A percentile compares a stretch with the other conserved stretches of the same genome.
phyloP scores from a whole-genome alignment of 2,113 vertebrate genomes.

The Tenebrosternarchus preto region DNA sequence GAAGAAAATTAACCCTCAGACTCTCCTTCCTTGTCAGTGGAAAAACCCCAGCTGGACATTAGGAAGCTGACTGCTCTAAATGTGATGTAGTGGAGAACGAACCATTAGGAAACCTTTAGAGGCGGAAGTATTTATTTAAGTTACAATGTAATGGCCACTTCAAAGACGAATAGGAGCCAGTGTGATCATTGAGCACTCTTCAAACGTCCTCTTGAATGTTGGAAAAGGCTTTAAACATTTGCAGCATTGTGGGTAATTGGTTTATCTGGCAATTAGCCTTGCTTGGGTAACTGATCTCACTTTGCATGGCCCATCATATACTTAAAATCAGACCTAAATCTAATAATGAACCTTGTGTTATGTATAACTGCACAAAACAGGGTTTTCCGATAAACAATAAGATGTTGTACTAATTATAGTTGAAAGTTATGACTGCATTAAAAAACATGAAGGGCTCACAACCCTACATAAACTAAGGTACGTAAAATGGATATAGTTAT shows the following conservation, averaged over 20 bases:
- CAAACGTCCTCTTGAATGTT: constrained; percentile 58
- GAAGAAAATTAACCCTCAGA: constrained; percentile 16
- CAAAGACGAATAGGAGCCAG: constrained; percentile 62
- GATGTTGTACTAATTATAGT: constrained; percentile 25
- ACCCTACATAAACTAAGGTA: neutral
- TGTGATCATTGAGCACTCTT: constrained; percentile 57
- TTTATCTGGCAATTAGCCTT: constrained; percentile 63
- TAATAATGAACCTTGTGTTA: constrained; percentile 58
- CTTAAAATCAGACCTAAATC: constrained; percentile 58
- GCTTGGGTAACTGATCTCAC: constrained; percentile 59
- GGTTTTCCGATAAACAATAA: constrained; percentile 52
- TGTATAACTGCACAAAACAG: constrained; percentile 45
- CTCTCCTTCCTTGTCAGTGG: constrained; percentile 37
- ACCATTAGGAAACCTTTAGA: constrained; percentile 62
- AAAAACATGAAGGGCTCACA: neutral
- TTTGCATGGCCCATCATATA: constrained; percentile 56
- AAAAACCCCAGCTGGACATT: constrained; percentile 48
- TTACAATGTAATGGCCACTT: constrained; percentile 65
- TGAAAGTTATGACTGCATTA: constrained; percentile 7
- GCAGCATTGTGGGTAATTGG: constrained; percentile 61
- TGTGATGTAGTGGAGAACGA: constrained; percentile 58
- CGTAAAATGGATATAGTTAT: neutral
- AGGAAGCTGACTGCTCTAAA: constrained; percentile 52
- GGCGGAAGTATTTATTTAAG: constrained; percentile 67
- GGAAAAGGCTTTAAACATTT: constrained; percentile 63